These are phyloP conservation scores for Zygaena filipendulae DNA, from an alignment of 2,888 invertebrate species.

Conservation along the genomic window DNA sequence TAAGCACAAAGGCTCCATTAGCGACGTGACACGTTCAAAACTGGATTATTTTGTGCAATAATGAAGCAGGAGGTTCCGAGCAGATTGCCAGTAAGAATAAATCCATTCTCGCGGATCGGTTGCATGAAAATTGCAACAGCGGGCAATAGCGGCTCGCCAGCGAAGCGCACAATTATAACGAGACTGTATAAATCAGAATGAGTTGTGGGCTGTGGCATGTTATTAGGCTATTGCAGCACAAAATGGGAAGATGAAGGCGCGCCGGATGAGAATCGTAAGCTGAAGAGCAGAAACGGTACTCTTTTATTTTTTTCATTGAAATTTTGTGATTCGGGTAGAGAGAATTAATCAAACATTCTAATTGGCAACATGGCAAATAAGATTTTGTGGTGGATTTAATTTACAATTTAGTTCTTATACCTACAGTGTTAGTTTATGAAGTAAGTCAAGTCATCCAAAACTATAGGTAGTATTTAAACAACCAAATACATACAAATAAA, in stretches of 20 bases:
- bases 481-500: too few relatives aligned
- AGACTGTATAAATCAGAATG: conserved; percentile 67
- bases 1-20: conserved; percentile 37
- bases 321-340: conserved; percentile 17
- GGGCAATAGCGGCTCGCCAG: conserved; percentile 51
- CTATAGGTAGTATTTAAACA: too few relatives aligned
- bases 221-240: conserved; percentile 59
- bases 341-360: too few relatives aligned
- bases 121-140: conserved; percentile 64
- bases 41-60: conserved; percentile 43
- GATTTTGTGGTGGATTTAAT: too few relatives aligned
- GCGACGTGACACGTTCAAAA: conserved; percentile 31
- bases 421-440: too few relatives aligned
- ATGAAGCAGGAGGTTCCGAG: conserved; percentile 37
- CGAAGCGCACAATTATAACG: conserved; percentile 66
- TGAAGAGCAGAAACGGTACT: conserved; percentile 25
- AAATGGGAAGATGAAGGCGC: conserved; percentile 49
- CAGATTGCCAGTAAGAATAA: conserved; percentile 59
- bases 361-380: too few relatives aligned
- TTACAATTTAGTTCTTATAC: too few relatives aligned
- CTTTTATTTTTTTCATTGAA: conserved; percentile 29
- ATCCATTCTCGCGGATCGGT: conserved; percentile 56
- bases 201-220: conserved; percentile 67
- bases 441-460: too few relatives aligned
- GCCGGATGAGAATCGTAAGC: conserved; percentile 46